Conservation (phyloP, 2,888 invertebrate species). For the Lycophotia porphyrea region DNA sequence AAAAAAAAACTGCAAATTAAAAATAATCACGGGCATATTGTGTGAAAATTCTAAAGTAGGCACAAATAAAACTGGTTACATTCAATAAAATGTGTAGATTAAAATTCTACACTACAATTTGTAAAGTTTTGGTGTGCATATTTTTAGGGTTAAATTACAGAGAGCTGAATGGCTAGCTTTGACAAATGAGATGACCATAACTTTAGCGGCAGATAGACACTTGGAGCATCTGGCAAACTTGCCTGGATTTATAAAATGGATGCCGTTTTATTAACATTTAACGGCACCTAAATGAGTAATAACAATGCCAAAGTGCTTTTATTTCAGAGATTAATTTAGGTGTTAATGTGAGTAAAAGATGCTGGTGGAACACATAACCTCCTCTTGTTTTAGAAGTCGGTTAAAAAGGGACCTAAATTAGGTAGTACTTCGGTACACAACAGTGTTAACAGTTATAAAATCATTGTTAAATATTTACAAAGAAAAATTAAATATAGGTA, state of each 20-base stretch:
- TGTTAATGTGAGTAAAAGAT: neutral
- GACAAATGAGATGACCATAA: conserved; percentile 33
- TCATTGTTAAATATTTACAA: neutral
- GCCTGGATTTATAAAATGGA: conserved; percentile 17
- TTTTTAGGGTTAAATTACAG: conserved; percentile 28
- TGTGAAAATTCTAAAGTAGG: conserved; percentile 31
- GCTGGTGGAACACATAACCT: no score
- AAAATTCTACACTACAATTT: conserved; percentile 27
- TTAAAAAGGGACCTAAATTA: neutral
- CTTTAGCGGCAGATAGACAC: neutral
- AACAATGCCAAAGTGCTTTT: neutral
- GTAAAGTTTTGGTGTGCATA: conserved; percentile 1
- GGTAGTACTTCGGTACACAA: neutral
- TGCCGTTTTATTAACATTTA: neutral
- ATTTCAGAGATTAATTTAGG: neutral
- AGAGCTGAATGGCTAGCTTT: conserved; percentile 15
- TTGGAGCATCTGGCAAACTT: conserved; percentile 34
- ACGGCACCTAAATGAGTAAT: neutral
- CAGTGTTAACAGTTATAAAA: neutral
- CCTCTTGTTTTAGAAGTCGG: no score
- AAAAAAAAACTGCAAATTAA: conserved; percentile 45
- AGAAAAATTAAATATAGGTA: neutral
- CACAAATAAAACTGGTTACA: conserved; percentile 30
- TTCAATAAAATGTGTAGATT: conserved; percentile 16
- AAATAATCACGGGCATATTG: conserved; percentile 33